Percentiles rank a stretch among this genome's conserved stretches.
phyloP scores from a whole-genome alignment of 2,888 invertebrate genomes.

The Xiphydria camelus region DNA sequence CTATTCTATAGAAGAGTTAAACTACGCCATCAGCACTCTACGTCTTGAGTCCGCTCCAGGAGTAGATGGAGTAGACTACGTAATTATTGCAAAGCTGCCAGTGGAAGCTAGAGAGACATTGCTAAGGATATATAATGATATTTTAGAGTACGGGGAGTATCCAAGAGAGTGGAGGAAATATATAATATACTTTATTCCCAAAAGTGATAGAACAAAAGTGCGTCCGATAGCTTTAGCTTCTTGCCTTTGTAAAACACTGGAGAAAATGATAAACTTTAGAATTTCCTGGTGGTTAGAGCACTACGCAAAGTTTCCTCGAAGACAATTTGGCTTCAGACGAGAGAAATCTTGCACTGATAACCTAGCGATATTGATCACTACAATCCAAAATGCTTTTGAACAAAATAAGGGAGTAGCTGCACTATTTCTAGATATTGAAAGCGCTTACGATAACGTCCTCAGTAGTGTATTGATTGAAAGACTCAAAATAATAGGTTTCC shows the following conservation, averaged over 20 bases:
- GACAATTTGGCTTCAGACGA: no score
- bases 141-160: background rate
- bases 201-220: constrained; percentile 1
- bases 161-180: constrained; percentile 10
- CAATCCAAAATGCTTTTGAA: no score
- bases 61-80: constrained; percentile 14
- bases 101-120: background rate
- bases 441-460: constrained; percentile 17
- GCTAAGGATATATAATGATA: constrained; percentile 12
- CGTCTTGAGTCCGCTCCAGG: constrained; percentile 17
- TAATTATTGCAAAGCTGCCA: constrained; percentile 6
- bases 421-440: constrained; percentile 16
- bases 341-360: no score
- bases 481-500: no score
- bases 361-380: no score
- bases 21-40: no score
- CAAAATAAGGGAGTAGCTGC: constrained; percentile 3
- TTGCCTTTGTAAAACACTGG: constrained; percentile 12
- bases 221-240: constrained; percentile 17
- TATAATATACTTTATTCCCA: constrained; percentile 13
- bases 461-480: background rate
- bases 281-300: constrained; percentile 11
- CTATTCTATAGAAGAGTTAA: no score
- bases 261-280: constrained; percentile 15
- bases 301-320: no score